Evolutionary conservation across 2,888 invertebrate species (phyloP).

Genomic region (Parasteatoda lunata): DNA sequence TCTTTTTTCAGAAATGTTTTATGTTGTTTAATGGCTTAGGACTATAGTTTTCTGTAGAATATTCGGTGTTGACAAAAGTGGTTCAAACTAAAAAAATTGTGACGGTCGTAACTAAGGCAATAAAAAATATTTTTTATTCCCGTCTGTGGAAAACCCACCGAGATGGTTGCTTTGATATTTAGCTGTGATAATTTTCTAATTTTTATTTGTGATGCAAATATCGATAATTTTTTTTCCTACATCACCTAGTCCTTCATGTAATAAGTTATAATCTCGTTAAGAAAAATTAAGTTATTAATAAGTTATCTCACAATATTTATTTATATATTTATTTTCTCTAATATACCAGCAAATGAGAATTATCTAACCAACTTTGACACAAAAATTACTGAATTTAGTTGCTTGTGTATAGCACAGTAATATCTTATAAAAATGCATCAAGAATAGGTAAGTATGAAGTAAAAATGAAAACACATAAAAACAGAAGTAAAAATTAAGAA

Average conservation of each 20-base stretch:
- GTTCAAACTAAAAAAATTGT: conserved; percentile 32
- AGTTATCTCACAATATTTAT: no score
- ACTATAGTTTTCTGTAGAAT: conserved; percentile 59
- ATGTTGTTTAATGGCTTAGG: conserved; percentile 55
- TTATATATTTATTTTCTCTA: no score
- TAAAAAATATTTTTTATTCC: conserved; percentile 14
- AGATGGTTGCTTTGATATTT: conserved; percentile 55
- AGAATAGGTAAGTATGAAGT: no score
- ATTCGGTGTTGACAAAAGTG: conserved; percentile 49
- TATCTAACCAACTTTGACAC: no score
- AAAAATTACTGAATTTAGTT: no score
- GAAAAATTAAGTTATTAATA: no score
- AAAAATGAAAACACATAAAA: no score
- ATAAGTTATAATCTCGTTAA: neutral
- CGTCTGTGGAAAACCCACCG: conserved; percentile 56
- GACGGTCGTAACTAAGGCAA: conserved; percentile 58
- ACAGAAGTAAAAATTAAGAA: no score
- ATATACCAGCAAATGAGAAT: no score
- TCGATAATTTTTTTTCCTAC: conserved; percentile 5
- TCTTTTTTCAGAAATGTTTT: conserved; percentile 64
- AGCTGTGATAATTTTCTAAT: conserved; percentile 67
- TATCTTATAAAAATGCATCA: no score
- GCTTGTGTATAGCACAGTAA: no score
- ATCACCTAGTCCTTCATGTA: conserved; percentile 36
- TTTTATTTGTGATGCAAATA: conserved; percentile 62